Conservation (phyloP, 2,797 vertebrate species). For the Amazonetta brasiliensis region DNA sequence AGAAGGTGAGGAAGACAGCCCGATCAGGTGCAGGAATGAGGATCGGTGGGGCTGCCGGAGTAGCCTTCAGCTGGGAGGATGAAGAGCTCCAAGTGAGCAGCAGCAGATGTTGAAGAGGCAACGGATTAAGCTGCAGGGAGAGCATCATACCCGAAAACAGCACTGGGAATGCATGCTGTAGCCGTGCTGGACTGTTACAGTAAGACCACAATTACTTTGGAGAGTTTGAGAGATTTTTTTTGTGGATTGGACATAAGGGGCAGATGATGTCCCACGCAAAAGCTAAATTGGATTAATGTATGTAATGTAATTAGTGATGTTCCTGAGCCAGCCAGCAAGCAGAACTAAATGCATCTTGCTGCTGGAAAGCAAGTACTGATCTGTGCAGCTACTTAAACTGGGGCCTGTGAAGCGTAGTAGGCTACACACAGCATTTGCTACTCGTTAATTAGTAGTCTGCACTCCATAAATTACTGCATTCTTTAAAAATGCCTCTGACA, state of each 20-base stretch:
- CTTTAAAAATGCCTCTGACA: background rate
- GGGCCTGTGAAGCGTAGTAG: background rate
- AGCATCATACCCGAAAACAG: rapidly evolving
- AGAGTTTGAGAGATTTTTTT: background rate
- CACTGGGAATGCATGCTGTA: background rate
- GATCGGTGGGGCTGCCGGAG: background rate
- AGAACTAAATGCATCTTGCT: background rate
- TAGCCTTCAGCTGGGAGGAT: background rate
- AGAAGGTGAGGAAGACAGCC: background rate
- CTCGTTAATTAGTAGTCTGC: background rate
- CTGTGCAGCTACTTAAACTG: background rate
- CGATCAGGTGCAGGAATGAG: rapidly evolving
- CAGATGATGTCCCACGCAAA: background rate
- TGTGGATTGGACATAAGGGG: background rate
- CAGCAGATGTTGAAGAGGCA: background rate
- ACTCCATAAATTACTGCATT: background rate
- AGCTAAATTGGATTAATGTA: background rate
- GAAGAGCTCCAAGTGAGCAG: background rate
- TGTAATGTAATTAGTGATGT: background rate
- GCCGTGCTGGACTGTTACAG: background rate
- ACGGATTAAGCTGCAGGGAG: background rate
- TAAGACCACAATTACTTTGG: background rate
- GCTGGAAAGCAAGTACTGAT: background rate
- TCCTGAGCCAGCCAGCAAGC: background rate
- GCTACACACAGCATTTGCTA: background rate